These are phyloP conservation scores for Brachyhypopomus gauderio DNA, from an alignment of 2,113 vertebrate genomes.

Conservation along the genomic window DNA sequence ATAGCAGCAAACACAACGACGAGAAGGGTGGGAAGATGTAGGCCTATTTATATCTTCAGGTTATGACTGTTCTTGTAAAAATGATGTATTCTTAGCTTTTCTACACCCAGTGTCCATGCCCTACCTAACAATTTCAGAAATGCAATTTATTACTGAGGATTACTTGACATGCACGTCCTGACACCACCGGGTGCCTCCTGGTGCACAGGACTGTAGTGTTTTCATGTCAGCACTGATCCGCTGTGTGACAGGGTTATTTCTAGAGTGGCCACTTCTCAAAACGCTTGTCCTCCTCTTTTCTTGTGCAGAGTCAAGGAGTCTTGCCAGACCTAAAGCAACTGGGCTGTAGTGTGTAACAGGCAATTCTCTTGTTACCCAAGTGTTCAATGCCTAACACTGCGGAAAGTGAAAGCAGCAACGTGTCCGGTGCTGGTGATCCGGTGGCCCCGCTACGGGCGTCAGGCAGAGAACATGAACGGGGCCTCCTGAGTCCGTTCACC, in stretches of 20 bases:
- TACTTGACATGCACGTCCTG: not conserved
- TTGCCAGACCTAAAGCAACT: constrained; percentile 15
- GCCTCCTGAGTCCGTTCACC: constrained; percentile 71
- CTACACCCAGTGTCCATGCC: no score
- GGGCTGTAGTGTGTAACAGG: not conserved
- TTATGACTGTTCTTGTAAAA: no score
- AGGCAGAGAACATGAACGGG: constrained; percentile 62
- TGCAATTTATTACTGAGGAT: not conserved
- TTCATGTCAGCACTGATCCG: not conserved
- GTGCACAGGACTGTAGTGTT: no score
- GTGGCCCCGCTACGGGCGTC: constrained; percentile 68
- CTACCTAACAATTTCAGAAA: no score
- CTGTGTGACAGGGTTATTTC: not conserved
- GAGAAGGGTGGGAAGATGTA: no score
- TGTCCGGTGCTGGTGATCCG: constrained; percentile 73
- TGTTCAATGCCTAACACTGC: constrained; percentile 91
- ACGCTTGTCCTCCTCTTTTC: not conserved
- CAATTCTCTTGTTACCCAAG: constrained; percentile 48
- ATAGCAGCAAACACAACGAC: no score
- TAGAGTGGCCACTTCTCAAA: not conserved
- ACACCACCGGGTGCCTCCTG: not conserved
- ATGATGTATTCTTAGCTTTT: no score
- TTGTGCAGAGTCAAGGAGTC: constrained; percentile 26
- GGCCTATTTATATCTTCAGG: no score
- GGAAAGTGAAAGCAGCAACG: constrained; percentile 81